A percentile compares a stretch with the other conserved stretches of the same genome.
Evolutionary conservation across 2,113 vertebrate genomes (phyloP).

Genomic region (Hemichromis elongatus): DNA sequence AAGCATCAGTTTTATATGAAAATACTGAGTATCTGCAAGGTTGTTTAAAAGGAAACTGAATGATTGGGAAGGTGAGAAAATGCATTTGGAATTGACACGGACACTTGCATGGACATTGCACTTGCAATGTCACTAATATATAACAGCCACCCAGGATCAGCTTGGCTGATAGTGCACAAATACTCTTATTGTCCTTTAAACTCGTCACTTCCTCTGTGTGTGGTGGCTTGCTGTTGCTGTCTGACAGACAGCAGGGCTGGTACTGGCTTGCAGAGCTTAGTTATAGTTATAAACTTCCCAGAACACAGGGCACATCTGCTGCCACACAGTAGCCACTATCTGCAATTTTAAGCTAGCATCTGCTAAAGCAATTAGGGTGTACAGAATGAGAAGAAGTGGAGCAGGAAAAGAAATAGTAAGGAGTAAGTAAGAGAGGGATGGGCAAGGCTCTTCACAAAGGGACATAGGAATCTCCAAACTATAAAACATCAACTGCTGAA

Average conservation of each 20-base stretch:
- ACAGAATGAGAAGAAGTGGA: not conserved
- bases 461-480: not conserved
- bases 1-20: not conserved
- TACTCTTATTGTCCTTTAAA: not conserved
- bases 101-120: not conserved
- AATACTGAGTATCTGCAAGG: not conserved
- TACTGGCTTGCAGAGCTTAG: slow-evolving; percentile 27
- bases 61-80: not conserved
- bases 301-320: slow-evolving; percentile 33
- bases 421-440: not conserved
- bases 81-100: not conserved
- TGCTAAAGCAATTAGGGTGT: slow-evolving; percentile 32
- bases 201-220: not conserved
- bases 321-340: slow-evolving; percentile 39
- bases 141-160: not conserved
- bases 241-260: slow-evolving; percentile 53
- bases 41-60: not conserved
- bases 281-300: slow-evolving; percentile 37
- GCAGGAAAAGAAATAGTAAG: not conserved
- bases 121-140: not conserved
- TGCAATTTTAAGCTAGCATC: slow-evolving; percentile 34
- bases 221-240: not conserved
- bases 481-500: not conserved
- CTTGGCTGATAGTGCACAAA: not conserved
- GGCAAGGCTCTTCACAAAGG: not conserved